A percentile compares a stretch with the other conserved stretches of the same genome.
These are phyloP conservation scores for Phortica magna DNA, from an alignment of 2,888 invertebrate species.

Conservation along the genomic window DNA sequence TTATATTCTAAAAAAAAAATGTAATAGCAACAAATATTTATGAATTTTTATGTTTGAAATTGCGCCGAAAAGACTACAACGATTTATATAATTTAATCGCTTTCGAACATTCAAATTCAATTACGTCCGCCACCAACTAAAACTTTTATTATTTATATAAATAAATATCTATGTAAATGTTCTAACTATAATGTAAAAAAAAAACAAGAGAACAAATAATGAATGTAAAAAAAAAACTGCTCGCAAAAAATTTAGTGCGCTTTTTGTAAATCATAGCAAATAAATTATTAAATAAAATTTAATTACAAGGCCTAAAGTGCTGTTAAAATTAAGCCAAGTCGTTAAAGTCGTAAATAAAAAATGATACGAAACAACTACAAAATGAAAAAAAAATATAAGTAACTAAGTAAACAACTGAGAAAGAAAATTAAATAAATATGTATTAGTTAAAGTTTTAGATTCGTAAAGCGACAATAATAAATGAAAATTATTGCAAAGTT, in stretches of 20 bases:
- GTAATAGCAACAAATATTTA: no score
- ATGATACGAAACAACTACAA: background rate
- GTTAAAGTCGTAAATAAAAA: background rate
- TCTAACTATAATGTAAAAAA: background rate
- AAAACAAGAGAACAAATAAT: background rate
- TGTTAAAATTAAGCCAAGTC: background rate
- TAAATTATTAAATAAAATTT: background rate
- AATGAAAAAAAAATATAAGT: background rate
- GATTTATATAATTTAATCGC: conserved; percentile 6
- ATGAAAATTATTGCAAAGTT: conserved; percentile 56
- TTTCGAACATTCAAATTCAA: background rate
- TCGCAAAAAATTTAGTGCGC: conserved; percentile 20
- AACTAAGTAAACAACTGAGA: background rate
- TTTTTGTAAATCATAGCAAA: conserved; percentile 15
- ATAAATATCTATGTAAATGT: background rate
- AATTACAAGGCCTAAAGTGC: background rate
- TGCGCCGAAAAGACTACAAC: conserved; percentile 14
- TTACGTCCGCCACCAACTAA: conserved; percentile 4
- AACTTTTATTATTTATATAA: conserved; percentile 4
- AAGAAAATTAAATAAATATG: conserved; percentile 35
- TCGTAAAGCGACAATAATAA: conserved; percentile 70
- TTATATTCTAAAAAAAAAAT: background rate
- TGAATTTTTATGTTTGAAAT: no score
- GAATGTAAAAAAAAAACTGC: conserved; percentile 21
- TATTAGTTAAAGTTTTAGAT: conserved; percentile 67